A percentile compares a stretch with the other conserved stretches of the same genome.
phyloP scores from a whole-genome alignment of 2,797 vertebrate genomes.

The Ceryle rudis region DNA sequence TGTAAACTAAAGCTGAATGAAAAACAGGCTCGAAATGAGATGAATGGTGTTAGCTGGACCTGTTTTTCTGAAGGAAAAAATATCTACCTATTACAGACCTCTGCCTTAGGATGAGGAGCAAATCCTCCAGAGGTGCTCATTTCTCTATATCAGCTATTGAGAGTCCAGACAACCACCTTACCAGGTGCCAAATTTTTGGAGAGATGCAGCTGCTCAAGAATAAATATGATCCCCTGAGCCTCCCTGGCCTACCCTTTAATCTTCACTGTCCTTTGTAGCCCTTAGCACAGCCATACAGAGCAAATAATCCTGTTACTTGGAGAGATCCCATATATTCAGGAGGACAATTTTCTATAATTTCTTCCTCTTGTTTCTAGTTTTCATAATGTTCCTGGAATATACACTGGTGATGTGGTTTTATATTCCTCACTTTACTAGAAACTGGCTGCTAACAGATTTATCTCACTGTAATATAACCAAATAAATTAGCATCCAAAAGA shows the following conservation, averaged over 20 bases:
- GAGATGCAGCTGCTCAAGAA: neutral
- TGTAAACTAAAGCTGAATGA: neutral
- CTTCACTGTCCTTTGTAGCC: neutral
- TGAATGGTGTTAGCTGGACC: neutral
- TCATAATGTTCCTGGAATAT: neutral
- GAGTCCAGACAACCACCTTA: neutral
- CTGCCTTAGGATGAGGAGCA: neutral
- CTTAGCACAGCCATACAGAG: neutral
- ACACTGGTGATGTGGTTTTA: neutral
- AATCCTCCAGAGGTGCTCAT: neutral
- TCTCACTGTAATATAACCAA: conserved; percentile 35
- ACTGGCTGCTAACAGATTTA: neutral
- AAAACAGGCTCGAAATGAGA: neutral
- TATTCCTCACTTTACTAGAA: neutral
- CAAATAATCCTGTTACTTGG: neutral
- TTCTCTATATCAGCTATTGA: neutral
- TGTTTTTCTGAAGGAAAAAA: neutral
- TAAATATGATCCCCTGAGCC: neutral
- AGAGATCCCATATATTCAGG: neutral
- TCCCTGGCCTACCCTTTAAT: neutral
- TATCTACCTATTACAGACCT: neutral
- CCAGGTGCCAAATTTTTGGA: neutral
- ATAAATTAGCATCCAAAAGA: conserved; percentile 63
- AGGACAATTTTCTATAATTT: neutral
- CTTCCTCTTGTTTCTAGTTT: neutral